Percentiles rank a stretch among this genome's conserved stretches.
Conservation (phyloP, 2,888 invertebrate species). For the Apantesis nais region DNA sequence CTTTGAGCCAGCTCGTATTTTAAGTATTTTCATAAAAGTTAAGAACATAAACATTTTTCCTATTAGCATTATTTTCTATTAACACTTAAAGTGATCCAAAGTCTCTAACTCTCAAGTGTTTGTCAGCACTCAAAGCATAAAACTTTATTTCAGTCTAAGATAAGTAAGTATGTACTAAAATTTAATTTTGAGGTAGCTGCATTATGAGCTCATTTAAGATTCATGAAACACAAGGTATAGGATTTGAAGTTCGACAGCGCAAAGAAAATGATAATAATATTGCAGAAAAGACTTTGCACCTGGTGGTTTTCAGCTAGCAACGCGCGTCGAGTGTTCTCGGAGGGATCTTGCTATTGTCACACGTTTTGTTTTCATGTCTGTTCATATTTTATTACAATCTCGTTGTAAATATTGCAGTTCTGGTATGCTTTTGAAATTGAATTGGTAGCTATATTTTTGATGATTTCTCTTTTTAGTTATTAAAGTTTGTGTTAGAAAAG, state of each 20-base stretch:
- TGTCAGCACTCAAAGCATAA: constrained; percentile 35
- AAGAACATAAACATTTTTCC: constrained; percentile 7
- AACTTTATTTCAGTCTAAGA: constrained; percentile 33
- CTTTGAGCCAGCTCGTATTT: background rate
- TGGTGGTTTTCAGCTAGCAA: constrained; percentile 15
- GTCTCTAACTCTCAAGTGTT: constrained; percentile 31
- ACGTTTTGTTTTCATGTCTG: constrained; percentile 20
- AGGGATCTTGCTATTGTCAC: constrained; percentile 24
- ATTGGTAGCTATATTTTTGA: background rate
- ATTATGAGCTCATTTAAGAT: constrained; percentile 38
- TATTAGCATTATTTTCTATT: constrained; percentile 27
- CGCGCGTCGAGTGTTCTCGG: constrained; percentile 28
- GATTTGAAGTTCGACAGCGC: constrained; percentile 30
- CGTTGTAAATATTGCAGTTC: background rate
- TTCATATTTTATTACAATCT: constrained; percentile 16
- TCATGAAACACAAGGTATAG: constrained; percentile 28
- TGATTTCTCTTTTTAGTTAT: background rate
- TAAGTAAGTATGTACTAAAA: constrained; percentile 35
- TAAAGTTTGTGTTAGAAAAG: background rate
- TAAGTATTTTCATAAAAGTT: background rate
- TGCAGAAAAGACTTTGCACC: constrained; percentile 31
- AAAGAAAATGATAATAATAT: constrained; percentile 35
- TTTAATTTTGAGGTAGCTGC: constrained; percentile 33
- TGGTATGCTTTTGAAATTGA: background rate
- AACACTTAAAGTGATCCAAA: constrained; percentile 30